phyloP scores from a whole-genome alignment of 1,140 invertebrate genomes.

The Lepidurus apus region DNA sequence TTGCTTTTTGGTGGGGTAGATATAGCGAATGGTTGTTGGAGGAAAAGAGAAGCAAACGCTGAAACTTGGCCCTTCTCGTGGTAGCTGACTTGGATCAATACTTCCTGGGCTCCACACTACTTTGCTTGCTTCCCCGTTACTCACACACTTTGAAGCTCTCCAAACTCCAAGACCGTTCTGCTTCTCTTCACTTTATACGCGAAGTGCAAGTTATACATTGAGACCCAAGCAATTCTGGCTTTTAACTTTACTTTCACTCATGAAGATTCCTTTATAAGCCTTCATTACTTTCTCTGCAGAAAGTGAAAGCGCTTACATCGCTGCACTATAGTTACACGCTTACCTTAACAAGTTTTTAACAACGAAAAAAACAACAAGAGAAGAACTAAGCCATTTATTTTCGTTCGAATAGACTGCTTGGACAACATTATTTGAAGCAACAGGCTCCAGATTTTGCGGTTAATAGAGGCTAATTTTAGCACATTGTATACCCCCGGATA shows the following conservation, averaged over 20 bases:
- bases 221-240: not conserved
- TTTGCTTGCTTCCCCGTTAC: not conserved
- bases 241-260: not conserved
- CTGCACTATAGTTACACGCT: no score
- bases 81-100: constrained; percentile 20
- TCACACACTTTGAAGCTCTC: constrained; percentile 4
- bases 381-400: no score
- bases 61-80: not conserved
- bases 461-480: no score
- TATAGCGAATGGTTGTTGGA: not conserved
- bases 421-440: no score
- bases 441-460: no score
- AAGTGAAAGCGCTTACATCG: no score
- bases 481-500: no score
- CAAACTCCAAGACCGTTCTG: not conserved
- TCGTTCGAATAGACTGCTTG: no score
- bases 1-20: not conserved
- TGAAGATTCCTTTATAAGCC: no score
- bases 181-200: not conserved
- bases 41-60: not conserved
- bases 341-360: no score
- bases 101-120: constrained; percentile 1
- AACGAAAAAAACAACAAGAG: no score
- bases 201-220: not conserved
- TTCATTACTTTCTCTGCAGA: no score